These are phyloP conservation scores for Rhinoptilus africanus DNA, from an alignment of 2,113 vertebrate genomes.

Conservation along the genomic window DNA sequence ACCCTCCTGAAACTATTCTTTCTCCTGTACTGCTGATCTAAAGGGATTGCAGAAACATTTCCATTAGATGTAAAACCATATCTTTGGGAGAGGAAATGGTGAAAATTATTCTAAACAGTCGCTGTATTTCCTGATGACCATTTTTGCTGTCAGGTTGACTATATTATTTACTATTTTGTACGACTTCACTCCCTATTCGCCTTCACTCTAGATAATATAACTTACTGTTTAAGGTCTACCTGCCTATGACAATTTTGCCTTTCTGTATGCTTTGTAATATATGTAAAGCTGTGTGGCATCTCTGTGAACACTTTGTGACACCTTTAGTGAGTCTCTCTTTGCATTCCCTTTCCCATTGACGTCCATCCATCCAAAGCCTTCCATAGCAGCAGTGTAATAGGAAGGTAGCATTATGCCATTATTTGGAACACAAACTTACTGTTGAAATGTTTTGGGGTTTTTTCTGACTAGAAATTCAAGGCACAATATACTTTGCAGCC, in stretches of 20 bases:
- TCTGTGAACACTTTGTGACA: background rate
- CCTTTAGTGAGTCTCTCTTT: background rate
- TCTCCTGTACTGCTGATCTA: background rate
- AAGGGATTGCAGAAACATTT: background rate
- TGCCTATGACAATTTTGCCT: background rate
- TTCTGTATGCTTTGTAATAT: background rate
- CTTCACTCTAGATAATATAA: background rate
- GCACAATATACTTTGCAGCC: background rate
- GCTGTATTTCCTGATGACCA: background rate
- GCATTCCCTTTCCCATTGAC: background rate
- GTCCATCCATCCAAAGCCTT: background rate
- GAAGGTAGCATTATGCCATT: background rate
- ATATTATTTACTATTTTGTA: background rate
- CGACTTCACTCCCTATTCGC: background rate
- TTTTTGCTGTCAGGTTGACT: background rate
- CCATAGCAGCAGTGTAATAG: background rate
- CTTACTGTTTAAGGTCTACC: background rate
- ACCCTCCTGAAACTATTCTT: background rate
- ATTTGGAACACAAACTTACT: background rate
- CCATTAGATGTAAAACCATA: background rate
- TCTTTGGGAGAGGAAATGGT: background rate
- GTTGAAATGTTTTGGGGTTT: background rate
- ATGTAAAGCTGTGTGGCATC: background rate
- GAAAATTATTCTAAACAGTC: background rate
- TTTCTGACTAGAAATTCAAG: background rate